Base-by-base conservation (phyloP, 2,113 vertebrate species). In the Anarhynchus alexandrinus region DNA sequence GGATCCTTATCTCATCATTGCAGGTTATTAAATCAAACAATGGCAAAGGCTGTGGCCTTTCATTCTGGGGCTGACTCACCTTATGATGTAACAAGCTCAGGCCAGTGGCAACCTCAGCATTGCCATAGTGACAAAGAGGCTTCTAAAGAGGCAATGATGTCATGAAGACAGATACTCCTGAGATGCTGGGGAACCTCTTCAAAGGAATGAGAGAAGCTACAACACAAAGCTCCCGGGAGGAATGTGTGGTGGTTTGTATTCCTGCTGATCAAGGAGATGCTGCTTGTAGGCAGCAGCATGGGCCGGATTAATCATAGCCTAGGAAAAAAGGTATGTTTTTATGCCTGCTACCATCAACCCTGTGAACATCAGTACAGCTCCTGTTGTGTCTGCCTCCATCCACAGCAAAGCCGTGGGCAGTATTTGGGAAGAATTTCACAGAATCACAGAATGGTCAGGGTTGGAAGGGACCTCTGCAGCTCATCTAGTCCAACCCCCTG, bases 21-120 rank as follows among this genome's bases (percentile, higher is more conserved):
- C 95, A 91, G 87, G 62, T 96, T 92, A 95, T 94, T 96, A 96
- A 90, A 94, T 49, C 71, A 57, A 91, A 70, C 89, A 93, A 86
- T 77, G n/a, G 88, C 93, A 85, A 73, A 94, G 71, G 93, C 95
- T 91, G 81, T 38, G 78, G 91, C 83, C 78, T 84, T 84, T 94
- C 66, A 54, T 92, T 55, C 58, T 62, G 71, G 51, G 58, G 47
- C 66, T 96, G 94, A 96, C 72, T 95, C 95, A 97, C 47, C 79
- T 85, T 6, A 4, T 93, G 73, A 96, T 67, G 87, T 76, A 94
- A 93, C 42, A 77, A 88, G 67, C 72, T 81, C 87, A 49, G 66
- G 89, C 81, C 73, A 27, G 77, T 9, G 87, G 80, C 93, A 96
- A 36, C 71, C 82, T 82, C 93, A 84, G 57, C 66, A 73, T 91